Evolutionary conservation across 2,797 vertebrate species (phyloP), one percentile per base, ranked within the genome.

Genomic region (Falco novaeseelandiae): DNA sequence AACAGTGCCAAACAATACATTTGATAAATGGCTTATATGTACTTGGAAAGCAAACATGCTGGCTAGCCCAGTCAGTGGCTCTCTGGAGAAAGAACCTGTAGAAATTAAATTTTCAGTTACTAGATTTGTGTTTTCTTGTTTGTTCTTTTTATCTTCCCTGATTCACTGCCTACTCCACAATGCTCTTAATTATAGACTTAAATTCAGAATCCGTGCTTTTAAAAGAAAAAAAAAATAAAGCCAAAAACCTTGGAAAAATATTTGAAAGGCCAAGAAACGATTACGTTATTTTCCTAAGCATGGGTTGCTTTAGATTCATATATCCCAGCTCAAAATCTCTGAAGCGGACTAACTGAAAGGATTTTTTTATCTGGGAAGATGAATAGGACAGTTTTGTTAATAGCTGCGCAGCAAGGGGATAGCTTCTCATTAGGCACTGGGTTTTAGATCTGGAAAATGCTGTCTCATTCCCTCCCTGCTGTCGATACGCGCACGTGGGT

Each of bases 401-500:
- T 65, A 62, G 55, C 27, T 54, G 67, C 83, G 25, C 84, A 79
- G 81, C 87, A 63, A 77, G 58, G 71, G n/a, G 51, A 44, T 72
- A 87, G 49, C 59, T 80, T 85, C 84, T 94, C 67, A 19, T 74
- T 59, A 40, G 57, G 52, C 54, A 4, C 3, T 46, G 65, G 66
- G 40, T 36, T 88, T 63, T 26, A 77, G 59, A 26, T 62, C 69
- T 79, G 23, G 80, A 94, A 97, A 95, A 88, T 5, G 89, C 96
- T 96, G 95, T 90, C 89, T 96, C 88, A 86, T 93, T 42, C 59
- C 62, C 79, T 36, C 54, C 70, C 54, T 0, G 2, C 69, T 42
- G 73, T n/a, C 0, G 0, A 12, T 34, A n/a, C 0, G 0, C 2
- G 1, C 72, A 48, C 3, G 4, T 34, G 54, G 3, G 1, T 27